phyloP scores from a whole-genome alignment of 2,888 invertebrate species.

The Lasioglossum calceatum region DNA sequence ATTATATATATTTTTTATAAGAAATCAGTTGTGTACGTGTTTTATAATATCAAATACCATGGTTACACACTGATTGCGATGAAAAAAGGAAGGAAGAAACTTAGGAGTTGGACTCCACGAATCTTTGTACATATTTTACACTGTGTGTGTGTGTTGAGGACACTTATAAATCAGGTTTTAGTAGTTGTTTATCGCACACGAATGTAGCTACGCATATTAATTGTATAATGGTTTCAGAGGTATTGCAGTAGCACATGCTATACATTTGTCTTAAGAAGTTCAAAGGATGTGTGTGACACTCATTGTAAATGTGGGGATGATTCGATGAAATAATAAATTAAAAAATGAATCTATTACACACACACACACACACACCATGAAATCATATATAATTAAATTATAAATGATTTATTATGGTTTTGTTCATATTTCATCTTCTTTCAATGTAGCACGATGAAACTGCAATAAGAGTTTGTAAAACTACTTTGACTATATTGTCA shows the following conservation, averaged over 20 bases:
- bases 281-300: conserved; percentile 59
- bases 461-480: conserved; percentile 10
- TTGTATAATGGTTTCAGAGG: conserved; percentile 67
- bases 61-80: conserved; percentile 37
- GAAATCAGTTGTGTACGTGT: conserved; percentile 53
- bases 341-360: conserved; percentile 11
- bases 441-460: background rate
- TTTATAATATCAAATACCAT: conserved; percentile 58
- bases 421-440: conserved; percentile 21
- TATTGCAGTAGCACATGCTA: conserved; percentile 56
- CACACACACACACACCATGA: background rate
- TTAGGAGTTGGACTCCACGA: conserved; percentile 50
- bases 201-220: conserved; percentile 57
- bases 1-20: conserved; percentile 73
- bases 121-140: conserved; percentile 71
- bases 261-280: conserved; percentile 57
- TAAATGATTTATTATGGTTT: conserved; percentile 6
- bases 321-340: conserved; percentile 12
- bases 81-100: conserved; percentile 32
- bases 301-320: conserved; percentile 20
- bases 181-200: conserved; percentile 65
- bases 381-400: conserved; percentile 17
- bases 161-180: conserved; percentile 57
- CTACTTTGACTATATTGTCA: background rate
- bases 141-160: conserved; percentile 43